phyloP scores from a whole-genome alignment of 2,888 invertebrate genomes.

The Drosophila emarginata region DNA sequence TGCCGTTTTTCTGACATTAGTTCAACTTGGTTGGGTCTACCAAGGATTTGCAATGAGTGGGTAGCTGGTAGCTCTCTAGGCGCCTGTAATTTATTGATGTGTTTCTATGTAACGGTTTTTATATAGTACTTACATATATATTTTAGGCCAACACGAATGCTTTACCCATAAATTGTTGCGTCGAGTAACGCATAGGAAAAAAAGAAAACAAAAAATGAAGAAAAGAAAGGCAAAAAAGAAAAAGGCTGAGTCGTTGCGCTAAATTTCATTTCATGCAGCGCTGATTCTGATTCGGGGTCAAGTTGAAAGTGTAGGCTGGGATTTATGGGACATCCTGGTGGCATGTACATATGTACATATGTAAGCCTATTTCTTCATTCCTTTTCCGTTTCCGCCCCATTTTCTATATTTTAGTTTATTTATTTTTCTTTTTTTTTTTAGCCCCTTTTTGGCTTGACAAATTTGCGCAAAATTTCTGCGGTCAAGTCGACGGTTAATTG shows the following conservation, averaged over 20 bases:
- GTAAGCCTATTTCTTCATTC: neutral
- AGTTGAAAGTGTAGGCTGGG: slow-evolving; percentile 60
- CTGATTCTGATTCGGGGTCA: slow-evolving; percentile 62
- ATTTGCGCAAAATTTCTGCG: slow-evolving; percentile 44
- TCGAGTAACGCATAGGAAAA: slow-evolving; percentile 40
- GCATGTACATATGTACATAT: neutral
- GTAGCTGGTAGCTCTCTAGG: slow-evolving; percentile 20
- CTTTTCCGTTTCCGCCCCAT: neutral
- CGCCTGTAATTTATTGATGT: slow-evolving; percentile 68
- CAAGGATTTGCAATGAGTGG: slow-evolving; percentile 10
- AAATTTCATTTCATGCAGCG: slow-evolving; percentile 72
- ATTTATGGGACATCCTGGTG: slow-evolving; percentile 48
- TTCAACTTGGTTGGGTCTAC: slow-evolving; percentile 46
- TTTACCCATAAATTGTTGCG: slow-evolving; percentile 72
- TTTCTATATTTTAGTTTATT: neutral
- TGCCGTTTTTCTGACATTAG: slow-evolving; percentile 47
- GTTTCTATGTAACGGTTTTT: slow-evolving; percentile 59
- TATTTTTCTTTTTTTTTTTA: slow-evolving; percentile 5
- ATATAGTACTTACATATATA: slow-evolving; percentile 20
- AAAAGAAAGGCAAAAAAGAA: slow-evolving; percentile 33
- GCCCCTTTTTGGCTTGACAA: slow-evolving; percentile 16
- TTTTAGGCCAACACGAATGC: slow-evolving; percentile 67
- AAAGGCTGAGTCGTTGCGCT: slow-evolving; percentile 54
- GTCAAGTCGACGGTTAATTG: slow-evolving; percentile 60
- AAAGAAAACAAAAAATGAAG: slow-evolving; percentile 19